phyloP scores from a whole-genome alignment of 2,888 invertebrate species.

The Hedychridium roseum region DNA sequence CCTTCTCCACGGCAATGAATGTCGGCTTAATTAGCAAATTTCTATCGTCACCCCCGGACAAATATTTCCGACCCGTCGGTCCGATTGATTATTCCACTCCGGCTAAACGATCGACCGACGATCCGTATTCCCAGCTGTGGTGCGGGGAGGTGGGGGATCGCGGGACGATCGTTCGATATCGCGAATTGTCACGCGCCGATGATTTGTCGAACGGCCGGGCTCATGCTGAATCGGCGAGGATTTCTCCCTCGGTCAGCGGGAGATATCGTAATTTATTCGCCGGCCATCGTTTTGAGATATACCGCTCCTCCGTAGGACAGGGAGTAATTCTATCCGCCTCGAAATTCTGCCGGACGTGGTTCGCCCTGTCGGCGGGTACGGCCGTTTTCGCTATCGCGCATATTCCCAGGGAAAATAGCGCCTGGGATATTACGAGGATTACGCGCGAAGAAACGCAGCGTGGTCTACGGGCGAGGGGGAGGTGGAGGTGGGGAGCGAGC shows the following conservation, averaged over 20 bases:
- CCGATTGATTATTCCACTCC: too few species aligned
- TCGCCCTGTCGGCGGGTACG: conserved; percentile 6
- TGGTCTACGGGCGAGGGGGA: too few species aligned
- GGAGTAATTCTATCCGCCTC: conserved; percentile 9
- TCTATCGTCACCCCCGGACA: too few species aligned
- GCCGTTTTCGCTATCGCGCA: conserved; percentile 13
- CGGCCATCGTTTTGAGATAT: conserved; percentile 12
- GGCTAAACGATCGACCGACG: too few species aligned
- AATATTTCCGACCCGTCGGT: too few species aligned
- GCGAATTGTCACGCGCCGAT: conserved; percentile 2
- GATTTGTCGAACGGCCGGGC: conserved; percentile 1
- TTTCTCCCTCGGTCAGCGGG: conserved; percentile 1
- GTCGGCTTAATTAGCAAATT: too few species aligned
- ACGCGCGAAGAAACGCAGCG: conserved; percentile 19
- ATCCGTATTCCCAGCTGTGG: too few species aligned
- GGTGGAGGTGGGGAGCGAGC: conserved; percentile 5
- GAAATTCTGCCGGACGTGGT: too few species aligned
- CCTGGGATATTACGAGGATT: conserved; percentile 7
- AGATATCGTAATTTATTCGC: conserved; percentile 14
- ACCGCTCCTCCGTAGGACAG: background rate
- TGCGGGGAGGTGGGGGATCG: too few species aligned
- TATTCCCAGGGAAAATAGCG: conserved; percentile 19
- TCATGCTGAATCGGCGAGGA: too few species aligned
- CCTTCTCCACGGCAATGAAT: too few species aligned
- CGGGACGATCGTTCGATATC: background rate